These are phyloP conservation scores for Calosoma granatense DNA, from an alignment of 1,140 invertebrate genomes.

Conservation along the genomic window DNA sequence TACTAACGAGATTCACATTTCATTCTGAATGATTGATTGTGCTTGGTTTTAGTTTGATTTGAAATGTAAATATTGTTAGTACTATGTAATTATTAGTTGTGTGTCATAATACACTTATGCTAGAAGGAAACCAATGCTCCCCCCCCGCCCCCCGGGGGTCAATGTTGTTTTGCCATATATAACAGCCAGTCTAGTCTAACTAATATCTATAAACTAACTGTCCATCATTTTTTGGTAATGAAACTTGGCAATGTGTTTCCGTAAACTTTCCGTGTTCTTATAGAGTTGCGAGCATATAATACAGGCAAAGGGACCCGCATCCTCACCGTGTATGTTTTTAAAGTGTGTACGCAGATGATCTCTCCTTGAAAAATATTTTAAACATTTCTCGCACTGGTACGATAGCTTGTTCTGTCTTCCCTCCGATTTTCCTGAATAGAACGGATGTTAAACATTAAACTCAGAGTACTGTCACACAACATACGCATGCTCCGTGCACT, in stretches of 20 bases:
- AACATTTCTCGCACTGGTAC: constrained; percentile 31
- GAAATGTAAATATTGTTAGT: too few relatives aligned
- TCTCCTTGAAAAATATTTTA: constrained; percentile 31
- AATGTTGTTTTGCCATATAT: too few relatives aligned
- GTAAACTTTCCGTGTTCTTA: constrained; percentile 35
- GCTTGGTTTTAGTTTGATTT: too few relatives aligned
- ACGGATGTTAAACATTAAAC: constrained; percentile 4
- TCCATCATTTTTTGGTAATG: constrained; percentile 28
- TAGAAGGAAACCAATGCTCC: too few relatives aligned
- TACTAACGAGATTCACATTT: too few relatives aligned
- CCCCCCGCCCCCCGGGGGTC: too few relatives aligned
- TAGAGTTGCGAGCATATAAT: constrained; percentile 31
- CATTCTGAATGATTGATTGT: too few relatives aligned
- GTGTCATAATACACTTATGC: too few relatives aligned
- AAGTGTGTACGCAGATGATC: constrained; percentile 34
- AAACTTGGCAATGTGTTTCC: constrained; percentile 36
- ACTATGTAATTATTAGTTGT: too few relatives aligned
- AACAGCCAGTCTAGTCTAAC: too few relatives aligned
- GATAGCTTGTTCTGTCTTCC: constrained; percentile 17
- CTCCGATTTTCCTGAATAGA: constrained; percentile 15
- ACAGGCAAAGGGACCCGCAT: constrained; percentile 34
- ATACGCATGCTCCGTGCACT: constrained; percentile 3
- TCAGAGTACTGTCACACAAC: not conserved
- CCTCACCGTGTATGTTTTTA: constrained; percentile 36
- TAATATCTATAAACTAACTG: too few relatives aligned